Percentiles rank a stretch among this genome's conserved stretches.
phyloP scores from a whole-genome alignment of 2,888 invertebrate species.

The Lithophane ornitopus region DNA sequence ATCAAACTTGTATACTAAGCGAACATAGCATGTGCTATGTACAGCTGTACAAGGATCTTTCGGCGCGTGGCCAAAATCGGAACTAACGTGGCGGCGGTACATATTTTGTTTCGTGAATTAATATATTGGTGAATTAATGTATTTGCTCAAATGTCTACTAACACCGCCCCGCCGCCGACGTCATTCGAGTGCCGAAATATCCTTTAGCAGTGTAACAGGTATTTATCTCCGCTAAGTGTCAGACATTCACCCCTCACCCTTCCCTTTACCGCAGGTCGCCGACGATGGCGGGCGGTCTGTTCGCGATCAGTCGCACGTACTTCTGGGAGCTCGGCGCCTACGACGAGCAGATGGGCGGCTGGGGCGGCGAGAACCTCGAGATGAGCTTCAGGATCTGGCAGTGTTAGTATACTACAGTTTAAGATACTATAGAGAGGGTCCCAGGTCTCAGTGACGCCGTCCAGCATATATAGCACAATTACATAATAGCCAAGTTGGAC shows the following conservation, averaged over 20 bases:
- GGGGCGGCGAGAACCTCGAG: constrained; percentile 99
- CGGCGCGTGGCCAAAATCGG: background rate
- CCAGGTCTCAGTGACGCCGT: background rate
- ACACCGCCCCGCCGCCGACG: too few species aligned
- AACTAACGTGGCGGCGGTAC: too few species aligned
- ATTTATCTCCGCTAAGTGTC: background rate
- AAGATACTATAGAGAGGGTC: background rate
- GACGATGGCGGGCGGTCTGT: constrained; percentile 99
- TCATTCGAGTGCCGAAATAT: too few species aligned
- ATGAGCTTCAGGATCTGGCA: constrained; percentile 98
- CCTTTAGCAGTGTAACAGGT: too few species aligned
- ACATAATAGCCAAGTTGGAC: too few species aligned
- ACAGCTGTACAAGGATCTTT: background rate
- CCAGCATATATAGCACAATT: background rate
- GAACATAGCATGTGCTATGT: too few species aligned
- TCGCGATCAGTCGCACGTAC: constrained; percentile 97
- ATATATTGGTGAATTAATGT: too few species aligned
- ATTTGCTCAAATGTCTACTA: background rate
- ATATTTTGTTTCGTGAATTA: too few species aligned
- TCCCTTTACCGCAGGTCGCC: constrained; percentile 92
- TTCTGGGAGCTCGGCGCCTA: constrained; percentile 99
- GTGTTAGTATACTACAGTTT: constrained; percentile 78
- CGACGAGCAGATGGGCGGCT: constrained; percentile 99
- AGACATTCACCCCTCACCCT: background rate
- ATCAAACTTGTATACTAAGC: too few species aligned